Conservation (phyloP, 1,140 invertebrate species). For the Bombus superbus region DNA sequence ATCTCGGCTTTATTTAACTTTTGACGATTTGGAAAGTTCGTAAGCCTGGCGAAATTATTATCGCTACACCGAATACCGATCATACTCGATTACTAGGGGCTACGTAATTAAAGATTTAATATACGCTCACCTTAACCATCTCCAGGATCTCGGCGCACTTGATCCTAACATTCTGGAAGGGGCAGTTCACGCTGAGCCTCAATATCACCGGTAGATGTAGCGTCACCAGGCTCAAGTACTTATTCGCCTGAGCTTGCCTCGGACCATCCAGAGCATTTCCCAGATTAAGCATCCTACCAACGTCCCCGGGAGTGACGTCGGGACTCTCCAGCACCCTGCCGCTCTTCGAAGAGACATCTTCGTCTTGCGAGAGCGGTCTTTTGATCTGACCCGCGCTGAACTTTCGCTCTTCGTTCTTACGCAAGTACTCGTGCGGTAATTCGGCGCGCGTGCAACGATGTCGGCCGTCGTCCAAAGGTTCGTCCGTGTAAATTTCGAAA, state of each 20-base stretch:
- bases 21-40: not conserved
- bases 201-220: conserved; percentile 84
- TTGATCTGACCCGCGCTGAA: conserved; percentile 76
- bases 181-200: conserved; percentile 84
- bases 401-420: conserved; percentile 74
- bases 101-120: conserved; percentile 29
- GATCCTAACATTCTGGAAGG: conserved; percentile 84
- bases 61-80: no score
- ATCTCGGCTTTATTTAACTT: not conserved
- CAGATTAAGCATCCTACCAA: conserved; percentile 80
- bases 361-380: conserved; percentile 78
- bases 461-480: conserved; percentile 58
- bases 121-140: conserved; percentile 83
- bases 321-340: conserved; percentile 73
- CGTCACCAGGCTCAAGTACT: conserved; percentile 83
- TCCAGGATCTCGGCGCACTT: conserved; percentile 84
- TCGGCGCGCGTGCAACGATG: conserved; percentile 30
- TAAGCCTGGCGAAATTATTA: not conserved
- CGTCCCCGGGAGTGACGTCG: conserved; percentile 79
- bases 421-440: conserved; percentile 71
- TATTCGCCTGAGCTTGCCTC: conserved; percentile 79
- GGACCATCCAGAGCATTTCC: conserved; percentile 81
- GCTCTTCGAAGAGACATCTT: conserved; percentile 75
- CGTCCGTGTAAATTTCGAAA: conserved; percentile 30
- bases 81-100: no score